phyloP scores from a whole-genome alignment of 1,140 invertebrate species.

The Eumaeus atala region DNA sequence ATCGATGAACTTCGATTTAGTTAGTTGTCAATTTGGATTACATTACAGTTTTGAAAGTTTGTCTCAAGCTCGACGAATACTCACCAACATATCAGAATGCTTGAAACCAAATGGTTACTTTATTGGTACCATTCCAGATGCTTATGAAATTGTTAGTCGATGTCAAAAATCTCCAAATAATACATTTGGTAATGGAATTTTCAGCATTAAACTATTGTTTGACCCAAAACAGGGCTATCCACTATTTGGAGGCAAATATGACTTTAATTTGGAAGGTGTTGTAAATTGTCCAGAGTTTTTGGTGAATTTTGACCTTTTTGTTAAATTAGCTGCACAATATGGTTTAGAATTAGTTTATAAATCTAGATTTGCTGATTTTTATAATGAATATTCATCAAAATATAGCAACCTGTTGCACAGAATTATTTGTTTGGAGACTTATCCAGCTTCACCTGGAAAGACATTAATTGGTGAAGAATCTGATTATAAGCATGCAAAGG shows the following conservation, averaged over 20 bases:
- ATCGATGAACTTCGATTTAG: slow-evolving; percentile 88
- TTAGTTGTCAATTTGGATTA: slow-evolving; percentile 98
- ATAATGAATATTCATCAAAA: slow-evolving; percentile 78
- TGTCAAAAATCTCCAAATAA: slow-evolving; percentile 76
- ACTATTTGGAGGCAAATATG: slow-evolving; percentile 96
- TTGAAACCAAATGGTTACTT: slow-evolving; percentile 94
- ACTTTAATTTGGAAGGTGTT: slow-evolving; percentile 95
- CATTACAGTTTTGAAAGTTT: slow-evolving; percentile 97
- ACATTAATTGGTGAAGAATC: slow-evolving; percentile 75
- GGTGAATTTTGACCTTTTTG: slow-evolving; percentile 91
- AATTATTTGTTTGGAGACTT: slow-evolving; percentile 85
- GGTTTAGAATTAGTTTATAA: slow-evolving; percentile 85
- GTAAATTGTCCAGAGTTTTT: slow-evolving; percentile 99
- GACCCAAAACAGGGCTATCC: slow-evolving; percentile 82
- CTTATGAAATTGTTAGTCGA: slow-evolving; percentile 88
- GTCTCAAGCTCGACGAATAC: slow-evolving; percentile 92
- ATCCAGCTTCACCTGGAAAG: slow-evolving; percentile 75
- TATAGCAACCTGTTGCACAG: slow-evolving; percentile 79
- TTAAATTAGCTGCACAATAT: slow-evolving; percentile 87
- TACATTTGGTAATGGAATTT: slow-evolving; percentile 92
- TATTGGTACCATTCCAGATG: slow-evolving; percentile 96
- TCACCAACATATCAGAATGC: slow-evolving; percentile 93
- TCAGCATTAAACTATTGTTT: slow-evolving; percentile 85
- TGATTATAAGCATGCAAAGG: slow-evolving; percentile 85
- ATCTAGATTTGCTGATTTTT: slow-evolving; percentile 88